Evolutionary conservation across 2,797 vertebrate species (phyloP), one percentile per base, ranked within the genome.

Genomic region (Anguilla megastoma): DNA sequence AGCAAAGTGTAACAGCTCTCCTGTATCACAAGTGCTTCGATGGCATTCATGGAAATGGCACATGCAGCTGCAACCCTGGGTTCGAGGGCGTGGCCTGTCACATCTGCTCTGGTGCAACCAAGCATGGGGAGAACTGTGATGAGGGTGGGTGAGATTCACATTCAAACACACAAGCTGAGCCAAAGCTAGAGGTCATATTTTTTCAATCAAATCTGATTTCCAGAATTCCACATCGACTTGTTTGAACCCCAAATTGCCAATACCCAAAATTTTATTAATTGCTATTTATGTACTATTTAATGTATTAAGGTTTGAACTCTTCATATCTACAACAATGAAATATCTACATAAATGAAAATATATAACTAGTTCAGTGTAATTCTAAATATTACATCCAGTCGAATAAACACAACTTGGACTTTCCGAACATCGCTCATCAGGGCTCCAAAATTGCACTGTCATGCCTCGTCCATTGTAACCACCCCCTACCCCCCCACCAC

Each of bases 31-130:
- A 99, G 98, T 99, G 98, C 92, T 96, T 92, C 0, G 98, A 98
- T 36, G 98, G 98, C 63, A 94, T 97, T 86, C 91, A 92, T 41
- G 98, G 98, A 16, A 97, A 95, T 0, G 98, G 98, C 45, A 96
- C 95, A 9, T 99, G 98, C 90, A 93, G 90, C 63, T 99, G 98
- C 94, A 95, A 94, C 63, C 91, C 96, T 1, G 94, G 92, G 79
- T 98, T 97, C 93, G 95, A 92, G 90, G 98, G 98, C 24, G 86
- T 97, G 6, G 98, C 97, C 90, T 99, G 98, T 92, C 98, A 99
- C 93, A 96, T 99, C 94, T 99, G 98, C 88, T 94, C 96, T 14
- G 92, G 97, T 90, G 95, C 95, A 0, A 94, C 94, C 88, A 98
- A 97, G 90, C 97, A 99, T 0, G 98, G 98, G 58, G 96, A 97